Base-by-base conservation (phyloP, 1,140 invertebrate genomes). In the Batillaria attramentaria region DNA sequence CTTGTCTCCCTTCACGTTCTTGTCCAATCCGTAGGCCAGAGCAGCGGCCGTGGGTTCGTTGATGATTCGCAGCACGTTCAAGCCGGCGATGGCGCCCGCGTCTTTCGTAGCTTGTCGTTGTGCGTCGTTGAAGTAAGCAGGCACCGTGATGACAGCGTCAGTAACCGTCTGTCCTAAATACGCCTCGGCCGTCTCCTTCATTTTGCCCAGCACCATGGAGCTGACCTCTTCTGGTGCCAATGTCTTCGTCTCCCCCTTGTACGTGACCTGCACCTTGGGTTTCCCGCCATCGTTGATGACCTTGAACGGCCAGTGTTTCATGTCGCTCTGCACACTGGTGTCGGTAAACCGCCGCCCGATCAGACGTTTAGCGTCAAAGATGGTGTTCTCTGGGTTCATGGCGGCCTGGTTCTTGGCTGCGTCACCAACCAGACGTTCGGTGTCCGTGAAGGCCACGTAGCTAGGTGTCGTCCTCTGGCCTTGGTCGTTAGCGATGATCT, bases 141-240 rank as follows among this genome's bases (percentile, higher is more conserved):
- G 77, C 24, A 81, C 88, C 85, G 84, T 86, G 16, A 86, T 80
- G 28, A 86, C 83, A 5, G 82, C 81, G 62, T 84, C 75, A 4
- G 57, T 82, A 0, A 86, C 81, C 73, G 73, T 79, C 69, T 83
- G 65, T 37, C 85, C 85, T 28, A 99, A 93, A 88, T 98, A 98
- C 16, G 96, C 96, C 92, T 98, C 97, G 75, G 97, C 96, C 78
- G 95, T 98, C n/a, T n/a, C n/a, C n/a, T n/a, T n/a, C n/a, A n/a
- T n/a, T n/a, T n/a, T n/a, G n/a, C n/a, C n/a, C n/a, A 97, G 88
- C 8, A 98, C 95, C 96, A 97, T 96, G 13, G 95, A 95, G 85
- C 84, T 85, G 79, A 97, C 94, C 93, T 97, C 96, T 92, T 96
- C 96, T 50, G 96, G 96, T 93, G 94, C 95, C 93, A 97, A 97